A percentile compares a stretch with the other conserved stretches of the same genome.
Evolutionary conservation across 2,113 vertebrate genomes (phyloP).

Genomic region (Pan troglodytes): NHGRI_mPanTro3-v2.1_pri NC_072409.2:66375501-66376000

Average conservation of each 20-base stretch:
- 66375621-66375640: background rate
- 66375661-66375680: background rate
- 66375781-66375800: background rate
- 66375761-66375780: background rate
- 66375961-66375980: background rate
- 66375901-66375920: background rate
- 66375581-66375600: background rate
- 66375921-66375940: background rate
- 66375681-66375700: background rate
- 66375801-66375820: background rate
- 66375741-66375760: background rate
- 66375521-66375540: too few species aligned
- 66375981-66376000: conserved; percentile 33
- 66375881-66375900: background rate
- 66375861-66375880: background rate
- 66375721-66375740: background rate
- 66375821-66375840: background rate
- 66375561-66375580: too few species aligned
- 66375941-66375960: background rate
- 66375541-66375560: too few species aligned
- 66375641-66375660: background rate
- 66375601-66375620: background rate
- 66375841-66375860: background rate
- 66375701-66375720: background rate
- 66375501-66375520: too few species aligned